These are phyloP conservation scores for Pao palembangensis DNA, from an alignment of 2,113 vertebrate genomes.

Conservation along the genomic window DNA sequence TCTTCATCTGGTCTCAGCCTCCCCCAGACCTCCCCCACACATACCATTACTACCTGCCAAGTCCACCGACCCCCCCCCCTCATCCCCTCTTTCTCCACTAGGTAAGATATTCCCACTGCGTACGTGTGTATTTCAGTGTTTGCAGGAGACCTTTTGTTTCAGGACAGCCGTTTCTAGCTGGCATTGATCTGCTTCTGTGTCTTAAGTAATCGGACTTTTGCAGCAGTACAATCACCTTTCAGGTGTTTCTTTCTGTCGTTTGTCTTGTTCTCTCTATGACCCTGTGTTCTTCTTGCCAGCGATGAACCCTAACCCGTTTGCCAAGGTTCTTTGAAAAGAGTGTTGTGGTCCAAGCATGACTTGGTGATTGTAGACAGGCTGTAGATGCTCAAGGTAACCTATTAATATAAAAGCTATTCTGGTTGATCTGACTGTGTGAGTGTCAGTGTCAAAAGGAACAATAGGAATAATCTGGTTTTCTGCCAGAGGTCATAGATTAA, in stretches of 20 bases:
- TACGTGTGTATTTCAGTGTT: not conserved
- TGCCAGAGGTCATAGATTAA: not conserved
- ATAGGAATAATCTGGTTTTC: not conserved
- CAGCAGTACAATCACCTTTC: too few species aligned
- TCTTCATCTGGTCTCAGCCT: constrained; percentile 77
- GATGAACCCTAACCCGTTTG: constrained; percentile 44
- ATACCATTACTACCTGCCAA: constrained; percentile 83
- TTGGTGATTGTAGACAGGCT: not conserved
- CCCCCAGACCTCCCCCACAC: constrained; percentile 78
- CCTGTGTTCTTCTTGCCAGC: constrained; percentile 23
- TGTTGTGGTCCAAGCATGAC: constrained; percentile 57
- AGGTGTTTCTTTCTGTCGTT: too few species aligned
- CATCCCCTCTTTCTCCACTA: constrained; percentile 73
- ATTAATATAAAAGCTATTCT: not conserved
- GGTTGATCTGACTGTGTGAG: too few species aligned
- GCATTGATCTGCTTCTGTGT: not conserved
- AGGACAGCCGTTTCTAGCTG: not conserved
- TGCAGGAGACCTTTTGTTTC: not conserved
- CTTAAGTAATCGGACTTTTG: too few species aligned
- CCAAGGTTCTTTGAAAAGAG: constrained; percentile 46
- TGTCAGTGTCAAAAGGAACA: too few species aligned
- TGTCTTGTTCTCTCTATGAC: not conserved
- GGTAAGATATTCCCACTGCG: constrained; percentile 69
- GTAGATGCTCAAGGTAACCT: not conserved
- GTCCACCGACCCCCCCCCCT: constrained; percentile 74